Percentiles rank a stretch among this genome's conserved stretches.
Conservation (phyloP, 2,113 vertebrate species). For the Marmota monax region DNA sequence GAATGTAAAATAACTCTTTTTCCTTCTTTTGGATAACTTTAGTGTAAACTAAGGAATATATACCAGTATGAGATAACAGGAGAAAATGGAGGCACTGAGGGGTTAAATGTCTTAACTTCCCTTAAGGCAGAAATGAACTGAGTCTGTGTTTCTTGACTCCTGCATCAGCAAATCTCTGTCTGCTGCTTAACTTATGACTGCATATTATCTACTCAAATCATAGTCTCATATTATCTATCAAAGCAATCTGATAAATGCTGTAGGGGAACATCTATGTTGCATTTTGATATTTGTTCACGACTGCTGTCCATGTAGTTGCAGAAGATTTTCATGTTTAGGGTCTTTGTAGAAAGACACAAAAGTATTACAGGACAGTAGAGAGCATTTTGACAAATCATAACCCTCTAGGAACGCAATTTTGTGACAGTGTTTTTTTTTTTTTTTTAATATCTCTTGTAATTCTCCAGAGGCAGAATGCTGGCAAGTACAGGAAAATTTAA, state of each 20-base stretch:
- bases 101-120: constrained; percentile 33
- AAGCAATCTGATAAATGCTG: not conserved
- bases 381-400: constrained; percentile 37
- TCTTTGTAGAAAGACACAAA: not conserved
- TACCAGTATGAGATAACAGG: not conserved
- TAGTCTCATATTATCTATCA: not conserved
- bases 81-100: not conserved
- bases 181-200: not conserved
- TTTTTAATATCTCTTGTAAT: constrained; percentile 26
- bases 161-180: not conserved
- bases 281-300: constrained; percentile 29
- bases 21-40: constrained; percentile 26
- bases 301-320: not conserved
- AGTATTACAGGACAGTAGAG: not conserved
- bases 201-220: not conserved
- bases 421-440: not conserved
- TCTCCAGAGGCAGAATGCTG: constrained; percentile 30
- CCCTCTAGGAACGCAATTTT: not conserved
- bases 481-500: constrained; percentile 25
- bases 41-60: not conserved
- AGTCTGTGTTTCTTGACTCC: not conserved
- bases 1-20: not conserved
- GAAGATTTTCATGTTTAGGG: constrained; percentile 17
- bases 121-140: not conserved
- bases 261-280: not conserved